Conservation (phyloP, 2,113 vertebrate species). For the Rana temporaria region DNA sequence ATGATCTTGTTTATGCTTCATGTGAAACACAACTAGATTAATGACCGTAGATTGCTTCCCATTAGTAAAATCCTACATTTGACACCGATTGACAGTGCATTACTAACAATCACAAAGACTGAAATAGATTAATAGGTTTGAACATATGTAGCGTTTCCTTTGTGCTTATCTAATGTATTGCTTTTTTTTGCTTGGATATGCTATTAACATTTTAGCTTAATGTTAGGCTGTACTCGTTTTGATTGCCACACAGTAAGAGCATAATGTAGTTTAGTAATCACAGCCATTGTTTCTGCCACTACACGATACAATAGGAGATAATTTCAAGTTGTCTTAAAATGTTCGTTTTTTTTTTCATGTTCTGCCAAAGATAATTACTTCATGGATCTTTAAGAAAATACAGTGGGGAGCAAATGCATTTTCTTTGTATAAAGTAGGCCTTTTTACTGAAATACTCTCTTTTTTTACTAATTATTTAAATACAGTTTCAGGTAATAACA, state of each 20-base stretch:
- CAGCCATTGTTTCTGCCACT: slow-evolving; percentile 43
- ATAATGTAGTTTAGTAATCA: slow-evolving; percentile 41
- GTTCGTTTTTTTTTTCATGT: slow-evolving; percentile 3
- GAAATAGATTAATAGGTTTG: slow-evolving; percentile 40
- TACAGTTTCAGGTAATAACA: slow-evolving; percentile 15
- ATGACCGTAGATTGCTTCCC: neutral
- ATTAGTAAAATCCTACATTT: slow-evolving; percentile 46
- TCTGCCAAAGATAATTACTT: neutral
- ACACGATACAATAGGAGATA: slow-evolving; percentile 41
- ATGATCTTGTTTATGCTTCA: neutral
- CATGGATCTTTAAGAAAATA: neutral
- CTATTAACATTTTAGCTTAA: slow-evolving; percentile 50
- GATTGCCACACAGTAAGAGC: slow-evolving; percentile 32
- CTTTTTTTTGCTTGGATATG: slow-evolving; percentile 22
- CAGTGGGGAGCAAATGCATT: neutral
- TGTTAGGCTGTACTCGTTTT: slow-evolving; percentile 40
- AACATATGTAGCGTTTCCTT: slow-evolving; percentile 42
- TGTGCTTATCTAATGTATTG: slow-evolving; percentile 31
- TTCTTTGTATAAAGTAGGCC: neutral
- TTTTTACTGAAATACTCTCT: neutral
- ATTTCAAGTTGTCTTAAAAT: slow-evolving; percentile 42
- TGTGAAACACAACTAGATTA: neutral
- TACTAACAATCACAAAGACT: slow-evolving; percentile 32
- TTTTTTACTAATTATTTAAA: slow-evolving; percentile 5
- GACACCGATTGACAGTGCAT: slow-evolving; percentile 60